These are phyloP conservation scores for Aleiodes leptofemur DNA, from an alignment of 2,888 invertebrate species.

Conservation along the genomic window DNA sequence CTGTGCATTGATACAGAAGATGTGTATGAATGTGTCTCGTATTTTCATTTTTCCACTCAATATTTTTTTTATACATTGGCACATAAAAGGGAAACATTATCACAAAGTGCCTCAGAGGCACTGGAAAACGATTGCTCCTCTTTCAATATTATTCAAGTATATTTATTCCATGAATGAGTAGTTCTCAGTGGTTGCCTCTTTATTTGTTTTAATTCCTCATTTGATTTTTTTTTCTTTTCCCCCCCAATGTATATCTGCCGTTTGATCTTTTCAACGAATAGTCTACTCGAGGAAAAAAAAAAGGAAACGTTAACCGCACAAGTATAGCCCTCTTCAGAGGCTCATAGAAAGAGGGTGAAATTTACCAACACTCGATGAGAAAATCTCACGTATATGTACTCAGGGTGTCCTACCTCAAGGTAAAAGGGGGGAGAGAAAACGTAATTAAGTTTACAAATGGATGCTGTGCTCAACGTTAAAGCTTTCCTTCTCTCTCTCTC, in stretches of 20 bases:
- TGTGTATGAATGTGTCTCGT: no score
- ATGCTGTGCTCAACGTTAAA: constrained; percentile 1
- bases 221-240: not conserved
- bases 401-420: constrained; percentile 27
- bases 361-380: constrained; percentile 18
- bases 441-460: constrained; percentile 69
- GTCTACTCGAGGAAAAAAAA: constrained; percentile 35
- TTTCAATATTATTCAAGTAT: no score
- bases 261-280: constrained; percentile 35
- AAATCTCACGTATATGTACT: constrained; percentile 43
- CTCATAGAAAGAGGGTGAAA: constrained; percentile 15
- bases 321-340: constrained; percentile 13
- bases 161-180: not conserved
- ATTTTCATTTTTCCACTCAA: not conserved
- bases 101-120: no score
- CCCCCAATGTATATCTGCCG: constrained; percentile 12
- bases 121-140: no score
- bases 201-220: constrained; percentile 31
- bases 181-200: not conserved
- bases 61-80: no score
- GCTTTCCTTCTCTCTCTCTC: not conserved
- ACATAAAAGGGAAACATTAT: no score
- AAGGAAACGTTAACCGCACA: constrained; percentile 23
- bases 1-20: no score
- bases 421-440: constrained; percentile 45